Evolutionary conservation across 2,113 vertebrate species (phyloP), one percentile per base, ranked within the genome.

Genomic region (Chaetura pelagica): DNA sequence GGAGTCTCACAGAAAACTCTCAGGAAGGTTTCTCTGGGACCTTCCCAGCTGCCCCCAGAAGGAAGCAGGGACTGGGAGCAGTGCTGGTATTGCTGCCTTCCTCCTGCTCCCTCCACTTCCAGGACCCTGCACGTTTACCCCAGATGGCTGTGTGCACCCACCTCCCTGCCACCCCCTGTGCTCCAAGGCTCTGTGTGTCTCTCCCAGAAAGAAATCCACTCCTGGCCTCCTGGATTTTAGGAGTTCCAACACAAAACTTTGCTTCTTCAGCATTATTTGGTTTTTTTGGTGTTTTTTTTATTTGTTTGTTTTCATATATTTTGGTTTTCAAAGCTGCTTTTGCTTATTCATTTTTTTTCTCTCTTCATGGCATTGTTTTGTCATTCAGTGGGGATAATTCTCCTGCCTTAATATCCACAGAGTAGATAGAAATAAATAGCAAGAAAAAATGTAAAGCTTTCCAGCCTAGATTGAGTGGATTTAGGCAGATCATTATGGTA

Each of bases 301-400:
- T 4, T 51, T 35, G 6, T n/a, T 40, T 13, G 8, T 75, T 44
- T 35, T 11, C 0, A 29, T 38, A 21, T 62, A 61, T 76, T 76
- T 85, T 69, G 16, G 9, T 68, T 76, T 54, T 64, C 55, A 35
- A 67, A 11, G 29, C 16, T 64, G 12, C 9, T 55, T 78, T 69
- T 1, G 1, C 12, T 48, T 13, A 4, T 8, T 54, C 13, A 8
- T 48, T 17, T n/a, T n/a, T 57, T 10, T 1, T 2, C 5, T 9
- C 27, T 32, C 9, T 11, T 38, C 12, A 8, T 2, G 40, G 4
- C 12, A 20, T 21, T 24, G 12, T 29, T 57, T 18, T 19, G 11
- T 78, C 2, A 1, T 54, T 76, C 71, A 14, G 0, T 8, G 10
- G 40, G 12, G n/a, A 54, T 51, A 22, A 54, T 75, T 73, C 40